phyloP scores from a whole-genome alignment of 2,797 vertebrate species.

The Pelobates cultripes region DNA sequence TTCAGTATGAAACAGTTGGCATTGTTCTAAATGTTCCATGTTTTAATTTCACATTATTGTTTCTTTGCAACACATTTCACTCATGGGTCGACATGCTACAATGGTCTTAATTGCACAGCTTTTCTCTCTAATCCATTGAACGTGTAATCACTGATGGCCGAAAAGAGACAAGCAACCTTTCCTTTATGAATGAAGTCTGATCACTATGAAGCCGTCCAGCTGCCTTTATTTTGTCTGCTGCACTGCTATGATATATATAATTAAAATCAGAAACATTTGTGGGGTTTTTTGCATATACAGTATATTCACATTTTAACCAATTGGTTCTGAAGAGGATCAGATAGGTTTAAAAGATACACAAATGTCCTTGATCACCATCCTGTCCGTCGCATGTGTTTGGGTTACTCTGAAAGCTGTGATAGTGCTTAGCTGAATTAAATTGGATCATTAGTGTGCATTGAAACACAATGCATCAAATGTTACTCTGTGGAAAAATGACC shows the following conservation, averaged over 20 bases:
- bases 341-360: background rate
- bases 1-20: no score
- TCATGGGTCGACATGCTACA: no score
- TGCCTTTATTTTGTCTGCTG: constrained; percentile 10
- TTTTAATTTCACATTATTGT: no score
- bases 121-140: background rate
- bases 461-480: no score
- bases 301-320: background rate
- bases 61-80: no score
- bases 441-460: background rate
- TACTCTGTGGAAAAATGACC: no score
- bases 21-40: no score
- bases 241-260: constrained; percentile 35
- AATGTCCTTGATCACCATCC: constrained; percentile 16
- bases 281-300: background rate
- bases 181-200: constrained; percentile 1
- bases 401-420: background rate
- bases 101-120: no score
- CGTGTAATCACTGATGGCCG: background rate
- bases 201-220: constrained; percentile 24
- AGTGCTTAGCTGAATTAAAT: background rate
- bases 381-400: background rate
- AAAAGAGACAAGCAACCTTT: background rate
- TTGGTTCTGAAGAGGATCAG: background rate
- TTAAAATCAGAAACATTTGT: constrained; percentile 50